These are phyloP conservation scores for Drosophila fungiperda DNA, from an alignment of 2,888 invertebrate species.

Conservation along the genomic window DNA sequence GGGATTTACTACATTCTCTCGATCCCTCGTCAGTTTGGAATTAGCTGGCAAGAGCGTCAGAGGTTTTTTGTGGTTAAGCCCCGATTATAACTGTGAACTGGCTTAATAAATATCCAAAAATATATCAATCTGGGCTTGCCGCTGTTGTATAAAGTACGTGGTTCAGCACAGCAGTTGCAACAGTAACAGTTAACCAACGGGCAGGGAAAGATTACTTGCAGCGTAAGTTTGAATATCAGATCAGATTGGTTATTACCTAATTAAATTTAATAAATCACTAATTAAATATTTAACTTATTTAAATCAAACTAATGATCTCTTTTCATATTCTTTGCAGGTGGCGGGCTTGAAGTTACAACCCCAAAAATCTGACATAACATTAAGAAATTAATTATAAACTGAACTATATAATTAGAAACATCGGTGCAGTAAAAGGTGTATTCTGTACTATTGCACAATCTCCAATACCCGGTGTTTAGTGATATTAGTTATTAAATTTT, in stretches of 20 bases:
- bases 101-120: conserved; percentile 58
- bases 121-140: conserved; percentile 40
- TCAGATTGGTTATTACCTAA: background rate
- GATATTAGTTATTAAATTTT: conserved; percentile 75
- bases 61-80: conserved; percentile 27
- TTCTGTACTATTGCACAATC: conserved; percentile 53
- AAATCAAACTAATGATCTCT: conserved; percentile 17
- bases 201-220: conserved; percentile 39
- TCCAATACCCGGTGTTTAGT: conserved; percentile 71
- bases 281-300: background rate
- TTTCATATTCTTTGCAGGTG: conserved; percentile 52
- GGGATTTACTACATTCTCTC: conserved; percentile 33
- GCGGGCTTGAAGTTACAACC: conserved; percentile 57
- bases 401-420: conserved; percentile 69
- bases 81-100: conserved; percentile 32
- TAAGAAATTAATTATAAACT: conserved; percentile 53
- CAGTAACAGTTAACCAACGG: conserved; percentile 51
- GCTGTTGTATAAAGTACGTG: conserved; percentile 66
- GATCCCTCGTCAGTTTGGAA: conserved; percentile 44
- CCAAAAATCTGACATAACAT: conserved; percentile 31
- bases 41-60: conserved; percentile 49
- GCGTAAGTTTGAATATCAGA: conserved; percentile 41
- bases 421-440: conserved; percentile 70
- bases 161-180: conserved; percentile 51
- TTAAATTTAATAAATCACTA: background rate